Evolutionary conservation across 2,888 invertebrate genomes (phyloP), one percentile per base, ranked within the genome.

Genomic region (Dermolepida albohirtum): DNA sequence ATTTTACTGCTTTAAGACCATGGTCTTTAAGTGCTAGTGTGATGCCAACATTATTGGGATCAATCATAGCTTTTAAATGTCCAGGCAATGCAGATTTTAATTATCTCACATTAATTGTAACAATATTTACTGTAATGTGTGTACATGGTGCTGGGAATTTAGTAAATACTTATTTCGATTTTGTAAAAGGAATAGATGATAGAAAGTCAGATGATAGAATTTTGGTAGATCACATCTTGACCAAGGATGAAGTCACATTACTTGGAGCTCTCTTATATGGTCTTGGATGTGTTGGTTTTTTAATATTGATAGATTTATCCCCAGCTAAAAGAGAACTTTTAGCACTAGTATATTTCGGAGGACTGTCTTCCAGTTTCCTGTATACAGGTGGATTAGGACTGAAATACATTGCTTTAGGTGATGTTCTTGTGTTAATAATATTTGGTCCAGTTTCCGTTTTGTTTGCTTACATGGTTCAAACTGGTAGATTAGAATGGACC

Each of bases 81-180:
- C 90, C 91, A 16, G 92, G 86, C 90, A 27, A 85, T 39, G 57
- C 87, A 39, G 90, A 91, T 71, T 95, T 96, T 82, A 94, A 91
- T 80, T 89, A 92, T 85, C 84, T 92, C 69, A 90, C 92, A 0
- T 88, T 96, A 73, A 78, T 96, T 50, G 86, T 95, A 11, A 96
- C 96, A 1, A 86, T 94, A 57, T 89, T 94, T 75, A 96, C 96
- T 2, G 92, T 96, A 17, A 87, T 96, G 69, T 94, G 93, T 0
- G 97, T 97, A 2, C 97, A 98, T 81, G 96, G 96, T 70, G 97
- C 97, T 70, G 97, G 97, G 63, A 98, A 98, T 84, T 91, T 97
- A 44, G 97, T 98, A 22, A 97, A 97, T 83, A 97, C 97, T 0
- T 97, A 97, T 82, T 97, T 93, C 81, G 97, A 98, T 83, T 98